Base-by-base conservation (phyloP, 2,888 invertebrate species). In the Andrena flavipes region DNA sequence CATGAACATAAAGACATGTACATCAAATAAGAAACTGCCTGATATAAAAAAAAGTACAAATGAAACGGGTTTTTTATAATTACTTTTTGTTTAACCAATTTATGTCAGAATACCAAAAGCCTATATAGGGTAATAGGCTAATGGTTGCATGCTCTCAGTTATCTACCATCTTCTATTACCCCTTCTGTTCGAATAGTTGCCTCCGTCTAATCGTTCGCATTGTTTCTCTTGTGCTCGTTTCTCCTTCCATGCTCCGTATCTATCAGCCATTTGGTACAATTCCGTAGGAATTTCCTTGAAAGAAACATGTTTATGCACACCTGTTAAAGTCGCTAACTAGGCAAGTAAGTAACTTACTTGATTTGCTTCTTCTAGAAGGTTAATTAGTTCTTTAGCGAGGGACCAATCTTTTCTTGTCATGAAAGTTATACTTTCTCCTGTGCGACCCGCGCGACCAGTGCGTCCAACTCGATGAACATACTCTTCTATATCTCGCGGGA, bases 401-500 rank as follows among this genome's bases (percentile, higher is more conserved):
- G 95, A 95, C 98, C 98, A 98, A 93, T 99, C 98, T 33, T 94
- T 94, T 56, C 97, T 95, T 0, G 98, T 96, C 84, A 99, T 94
- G 89, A 97, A 96, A 73, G 98, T 97, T 49, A 99, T 96, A 0
- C 98, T 96, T 71, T 96, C 96, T 0, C 99, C 99, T 0, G 95
- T 96, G 80, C 96, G 96, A 20, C 99, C 99, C 20, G 99, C 99
- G 77, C 99, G 95, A 0, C 99, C 99, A 0, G 99, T 99, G 80
- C 99, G 96, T 0, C 99, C 99, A n/a, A 99, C 98, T 81, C 99
- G 95, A 92, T 99, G 99, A 0, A 98, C 98, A 94, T 99, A 99
- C 91, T 99, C 99, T 93, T 99, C 99, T 90, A 99, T 98, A 90
- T 98, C 98, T 20, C 97, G 95, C 0, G 99, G 99, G 91, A 99